Evolutionary conservation across 2,113 vertebrate species (phyloP), one percentile per base, ranked within the genome.

Genomic region (Dicrurus megarhynchus): DNA sequence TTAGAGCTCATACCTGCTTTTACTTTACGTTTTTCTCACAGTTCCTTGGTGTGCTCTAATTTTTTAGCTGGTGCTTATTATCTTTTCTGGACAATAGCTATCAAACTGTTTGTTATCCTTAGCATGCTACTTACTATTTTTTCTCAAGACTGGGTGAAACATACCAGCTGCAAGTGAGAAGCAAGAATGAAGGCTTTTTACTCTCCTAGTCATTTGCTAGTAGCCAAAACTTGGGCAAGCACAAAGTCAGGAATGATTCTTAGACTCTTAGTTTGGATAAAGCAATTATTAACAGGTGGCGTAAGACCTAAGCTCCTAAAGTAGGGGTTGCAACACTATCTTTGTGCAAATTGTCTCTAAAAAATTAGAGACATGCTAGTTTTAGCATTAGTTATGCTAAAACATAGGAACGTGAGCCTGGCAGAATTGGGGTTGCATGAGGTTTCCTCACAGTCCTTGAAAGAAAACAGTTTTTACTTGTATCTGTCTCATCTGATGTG

Each of bases 21-120:
- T 77, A 50, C 33, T 86, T 90, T 52, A 39, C 4, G 0, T 80
- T 94, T 81, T 84, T 37, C 26, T 90, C 6, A 4, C n/a, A 63
- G 16, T 89, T 86, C 19, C 49, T 93, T 85, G 37, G 30, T 69
- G 41, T 87, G 81, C 46, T 96, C 91, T 91, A 47, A 95, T 95
- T 96, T 94, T 90, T 90, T 50, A 84, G 24, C 14, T 67, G 33
- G 20, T 92, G 16, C 47, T 87, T 90, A 37, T 70, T 93, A 74
- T 84, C 57, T 77, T 84, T 85, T 30, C 57, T 84, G 55, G 32
- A 16, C 20, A 28, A 2, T 82, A 61, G 59, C 44, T 87, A 2
- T 84, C 27, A 86, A 82, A 57, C 19, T 17, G 9, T 75, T 77
- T 79, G 13, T 61, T 64, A 77, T 74, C 30, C 27, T 13, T 65